Conservation (phyloP, 2,888 invertebrate species). For the Dryadula phaetusa region DNA sequence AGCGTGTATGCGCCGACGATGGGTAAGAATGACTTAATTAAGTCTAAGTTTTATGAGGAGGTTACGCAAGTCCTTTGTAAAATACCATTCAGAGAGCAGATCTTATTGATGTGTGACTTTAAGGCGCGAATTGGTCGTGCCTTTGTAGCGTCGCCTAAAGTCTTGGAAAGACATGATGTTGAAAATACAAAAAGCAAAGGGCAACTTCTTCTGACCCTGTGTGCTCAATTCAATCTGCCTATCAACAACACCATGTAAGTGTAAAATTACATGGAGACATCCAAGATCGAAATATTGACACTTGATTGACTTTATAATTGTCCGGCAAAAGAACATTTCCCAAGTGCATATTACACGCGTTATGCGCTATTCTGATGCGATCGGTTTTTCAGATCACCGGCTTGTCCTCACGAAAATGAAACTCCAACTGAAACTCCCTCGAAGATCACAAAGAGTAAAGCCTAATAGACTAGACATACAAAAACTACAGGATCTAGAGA, state of each 20-base stretch:
- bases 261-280: conserved; percentile 48
- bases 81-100: not conserved
- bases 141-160: conserved; percentile 33
- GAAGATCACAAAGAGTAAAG: no score
- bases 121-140: conserved; percentile 33
- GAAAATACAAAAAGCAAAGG: conserved; percentile 51
- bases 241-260: conserved; percentile 50
- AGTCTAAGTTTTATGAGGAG: not conserved
- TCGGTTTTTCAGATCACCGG: no score
- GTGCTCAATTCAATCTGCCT: conserved; percentile 42
- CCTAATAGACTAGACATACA: no score
- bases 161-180: conserved; percentile 48
- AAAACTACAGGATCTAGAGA: no score
- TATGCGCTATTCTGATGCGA: no score
- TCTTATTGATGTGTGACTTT: conserved; percentile 10
- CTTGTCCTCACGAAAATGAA: no score
- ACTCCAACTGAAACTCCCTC: no score
- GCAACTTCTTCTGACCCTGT: conserved; percentile 44
- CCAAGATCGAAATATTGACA: conserved; percentile 51
- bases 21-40: not conserved
- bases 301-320: conserved; percentile 44
- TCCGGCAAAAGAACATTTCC: no score
- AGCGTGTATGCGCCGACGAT: conserved; percentile 45
- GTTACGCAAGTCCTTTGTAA: not conserved
- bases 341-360: conserved; percentile 44